These are phyloP conservation scores for Tetragonula clypearis DNA, from an alignment of 1,140 invertebrate species.

Conservation along the genomic window DNA sequence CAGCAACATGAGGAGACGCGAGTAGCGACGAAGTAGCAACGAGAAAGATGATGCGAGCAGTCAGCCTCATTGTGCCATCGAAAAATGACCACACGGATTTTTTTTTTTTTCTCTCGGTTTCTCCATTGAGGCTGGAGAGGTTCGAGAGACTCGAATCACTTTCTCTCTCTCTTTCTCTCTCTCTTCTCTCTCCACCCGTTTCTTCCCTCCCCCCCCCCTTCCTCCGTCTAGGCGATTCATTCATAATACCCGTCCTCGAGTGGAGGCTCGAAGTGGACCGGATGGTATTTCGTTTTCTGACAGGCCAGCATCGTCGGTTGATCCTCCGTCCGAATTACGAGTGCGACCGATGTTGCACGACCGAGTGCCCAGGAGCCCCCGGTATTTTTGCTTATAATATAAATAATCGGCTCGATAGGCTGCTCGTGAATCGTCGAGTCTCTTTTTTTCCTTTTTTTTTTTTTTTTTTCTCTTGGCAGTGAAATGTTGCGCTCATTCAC, in stretches of 20 bases:
- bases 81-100: conserved; percentile 76
- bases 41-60: conserved; percentile 23
- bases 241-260: conserved; percentile 69
- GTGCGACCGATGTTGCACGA: conserved; percentile 35
- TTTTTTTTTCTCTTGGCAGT: background rate
- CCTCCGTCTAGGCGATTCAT: too few species aligned
- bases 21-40: conserved; percentile 28
- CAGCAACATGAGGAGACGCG: conserved; percentile 58
- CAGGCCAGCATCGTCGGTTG: conserved; percentile 47
- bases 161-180: conserved; percentile 68
- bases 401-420: conserved; percentile 63
- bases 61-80: conserved; percentile 61
- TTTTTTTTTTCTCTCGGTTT: conserved; percentile 74
- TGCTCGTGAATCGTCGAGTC: conserved; percentile 28
- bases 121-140: conserved; percentile 72
- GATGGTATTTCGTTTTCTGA: conserved; percentile 77
- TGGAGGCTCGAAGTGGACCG: conserved; percentile 72
- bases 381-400: conserved; percentile 66
- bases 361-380: conserved; percentile 37
- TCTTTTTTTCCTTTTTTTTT: background rate
- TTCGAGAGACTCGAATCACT: conserved; percentile 72
- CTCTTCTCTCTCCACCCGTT: conserved; percentile 48
- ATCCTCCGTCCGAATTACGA: conserved; percentile 63
- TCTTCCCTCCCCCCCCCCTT: conserved; percentile 38
- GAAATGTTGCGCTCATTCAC: conserved; percentile 5